Conservation (phyloP, 2,797 vertebrate genomes). For the Hippocampus kuda region DNA sequence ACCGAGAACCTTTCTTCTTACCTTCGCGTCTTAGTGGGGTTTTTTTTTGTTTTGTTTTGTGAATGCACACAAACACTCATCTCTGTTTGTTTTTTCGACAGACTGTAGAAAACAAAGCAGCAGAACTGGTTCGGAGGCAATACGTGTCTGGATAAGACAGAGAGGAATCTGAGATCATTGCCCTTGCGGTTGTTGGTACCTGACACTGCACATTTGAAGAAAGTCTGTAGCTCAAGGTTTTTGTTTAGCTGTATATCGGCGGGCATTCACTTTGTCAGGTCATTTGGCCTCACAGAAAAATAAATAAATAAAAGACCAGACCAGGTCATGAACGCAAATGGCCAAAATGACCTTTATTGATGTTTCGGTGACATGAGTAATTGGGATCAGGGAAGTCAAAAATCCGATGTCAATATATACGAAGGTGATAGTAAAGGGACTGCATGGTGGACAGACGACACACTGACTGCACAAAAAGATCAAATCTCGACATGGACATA, state of each 20-base stretch:
- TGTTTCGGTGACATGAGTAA: constrained; percentile 2
- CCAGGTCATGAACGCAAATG: background rate
- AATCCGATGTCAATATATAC: background rate
- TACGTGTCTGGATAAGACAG: background rate
- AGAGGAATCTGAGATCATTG: background rate
- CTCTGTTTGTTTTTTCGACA: background rate
- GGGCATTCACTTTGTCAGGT: constrained; percentile 6
- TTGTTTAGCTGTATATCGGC: background rate
- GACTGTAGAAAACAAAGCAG: background rate
- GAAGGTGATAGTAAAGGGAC: background rate
- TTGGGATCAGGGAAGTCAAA: background rate
- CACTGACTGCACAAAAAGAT: too few relatives aligned
- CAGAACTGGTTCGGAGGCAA: background rate
- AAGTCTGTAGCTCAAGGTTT: background rate
- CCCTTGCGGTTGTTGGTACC: background rate
- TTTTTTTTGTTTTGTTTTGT: constrained; percentile 6
- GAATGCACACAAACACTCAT: background rate
- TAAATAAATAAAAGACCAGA: constrained; percentile 2
- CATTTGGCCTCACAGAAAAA: constrained; percentile 4
- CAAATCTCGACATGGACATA: too few relatives aligned
- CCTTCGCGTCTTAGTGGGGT: background rate
- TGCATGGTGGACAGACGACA: background rate
- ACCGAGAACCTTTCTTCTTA: constrained; percentile 8
- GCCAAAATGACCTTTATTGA: constrained; percentile 1
- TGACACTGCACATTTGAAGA: background rate